A percentile compares a stretch with the other conserved stretches of the same genome.
Evolutionary conservation across 2,113 vertebrate species (phyloP).

Genomic region (Silurus glanis): DNA sequence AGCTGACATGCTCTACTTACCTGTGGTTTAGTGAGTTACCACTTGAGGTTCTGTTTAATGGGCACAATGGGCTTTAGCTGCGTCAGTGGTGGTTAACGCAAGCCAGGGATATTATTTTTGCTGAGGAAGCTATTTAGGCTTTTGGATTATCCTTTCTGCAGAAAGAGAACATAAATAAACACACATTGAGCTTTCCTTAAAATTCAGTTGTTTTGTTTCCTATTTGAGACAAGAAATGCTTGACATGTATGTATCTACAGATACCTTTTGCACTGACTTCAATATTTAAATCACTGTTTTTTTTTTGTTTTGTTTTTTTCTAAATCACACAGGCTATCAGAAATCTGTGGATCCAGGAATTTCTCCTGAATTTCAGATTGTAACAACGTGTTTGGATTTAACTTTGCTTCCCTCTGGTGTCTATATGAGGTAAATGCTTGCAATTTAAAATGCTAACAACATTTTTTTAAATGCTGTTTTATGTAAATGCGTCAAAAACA

Average conservation of each 20-base stretch:
- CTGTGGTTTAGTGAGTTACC: constrained; percentile 60
- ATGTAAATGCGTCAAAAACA: no score
- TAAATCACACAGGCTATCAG: constrained; percentile 72
- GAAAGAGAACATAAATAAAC: background rate
- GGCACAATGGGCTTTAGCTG: constrained; percentile 43
- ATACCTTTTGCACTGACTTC: no score
- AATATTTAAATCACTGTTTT: background rate
- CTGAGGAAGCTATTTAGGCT: constrained; percentile 62
- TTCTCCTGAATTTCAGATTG: constrained; percentile 74
- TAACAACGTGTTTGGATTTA: constrained; percentile 70
- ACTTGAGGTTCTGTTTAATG: constrained; percentile 57
- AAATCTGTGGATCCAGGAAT: constrained; percentile 81
- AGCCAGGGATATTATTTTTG: constrained; percentile 52
- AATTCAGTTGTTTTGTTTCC: background rate
- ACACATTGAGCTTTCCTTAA: background rate
- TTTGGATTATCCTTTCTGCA: constrained; percentile 51
- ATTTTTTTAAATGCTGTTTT: no score
- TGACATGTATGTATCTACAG: no score
- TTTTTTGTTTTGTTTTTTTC: background rate
- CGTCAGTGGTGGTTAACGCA: constrained; percentile 59
- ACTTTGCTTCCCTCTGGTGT: constrained; percentile 84
- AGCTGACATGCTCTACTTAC: constrained; percentile 47
- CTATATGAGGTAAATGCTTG: constrained; percentile 80
- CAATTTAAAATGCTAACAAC: background rate
- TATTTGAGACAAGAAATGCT: no score